phyloP scores from a whole-genome alignment of 2,888 invertebrate genomes.

The Pilophorus perplexus region DNA sequence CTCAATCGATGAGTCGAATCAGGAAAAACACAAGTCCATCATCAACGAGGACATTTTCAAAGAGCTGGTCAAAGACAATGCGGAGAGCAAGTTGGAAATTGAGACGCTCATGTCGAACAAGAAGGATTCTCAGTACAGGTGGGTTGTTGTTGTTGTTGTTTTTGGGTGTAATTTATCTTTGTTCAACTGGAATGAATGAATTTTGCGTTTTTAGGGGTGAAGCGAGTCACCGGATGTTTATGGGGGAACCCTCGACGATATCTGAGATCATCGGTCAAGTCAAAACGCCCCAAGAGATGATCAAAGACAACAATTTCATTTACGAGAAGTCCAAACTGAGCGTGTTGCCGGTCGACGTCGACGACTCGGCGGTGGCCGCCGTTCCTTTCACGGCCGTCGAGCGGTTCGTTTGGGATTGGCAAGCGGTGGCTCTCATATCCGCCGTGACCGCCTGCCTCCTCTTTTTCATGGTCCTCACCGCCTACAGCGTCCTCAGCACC shows the following conservation, averaged over 20 bases:
- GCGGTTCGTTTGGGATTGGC: constrained; percentile 67
- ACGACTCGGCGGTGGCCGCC: constrained; percentile 32
- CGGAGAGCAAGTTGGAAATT: constrained; percentile 28
- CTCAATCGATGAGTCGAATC: neutral
- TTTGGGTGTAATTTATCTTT: no score
- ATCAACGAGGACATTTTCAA: constrained; percentile 36
- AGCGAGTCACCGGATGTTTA: constrained; percentile 43
- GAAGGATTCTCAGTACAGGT: constrained; percentile 38
- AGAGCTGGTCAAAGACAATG: constrained; percentile 37
- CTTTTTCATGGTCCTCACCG: constrained; percentile 74
- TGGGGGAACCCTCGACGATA: constrained; percentile 46
- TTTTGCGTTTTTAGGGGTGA: no score
- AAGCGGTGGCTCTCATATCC: constrained; percentile 67
- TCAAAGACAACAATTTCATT: constrained; percentile 29
- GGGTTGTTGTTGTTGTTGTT: neutral
- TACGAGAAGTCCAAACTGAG: constrained; percentile 40
- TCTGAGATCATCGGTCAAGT: constrained; percentile 46
- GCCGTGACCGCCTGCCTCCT: constrained; percentile 74
- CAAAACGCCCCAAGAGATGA: constrained; percentile 36
- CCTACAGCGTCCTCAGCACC: constrained; percentile 73
- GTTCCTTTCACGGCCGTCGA: constrained; percentile 52
- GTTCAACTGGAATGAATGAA: neutral
- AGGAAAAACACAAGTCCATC: constrained; percentile 30
- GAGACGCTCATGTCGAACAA: constrained; percentile 35
- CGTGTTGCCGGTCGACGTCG: constrained; percentile 39